Evolutionary conservation across 2,888 invertebrate genomes (phyloP).

Genomic region (Cephus pulcher): DNA sequence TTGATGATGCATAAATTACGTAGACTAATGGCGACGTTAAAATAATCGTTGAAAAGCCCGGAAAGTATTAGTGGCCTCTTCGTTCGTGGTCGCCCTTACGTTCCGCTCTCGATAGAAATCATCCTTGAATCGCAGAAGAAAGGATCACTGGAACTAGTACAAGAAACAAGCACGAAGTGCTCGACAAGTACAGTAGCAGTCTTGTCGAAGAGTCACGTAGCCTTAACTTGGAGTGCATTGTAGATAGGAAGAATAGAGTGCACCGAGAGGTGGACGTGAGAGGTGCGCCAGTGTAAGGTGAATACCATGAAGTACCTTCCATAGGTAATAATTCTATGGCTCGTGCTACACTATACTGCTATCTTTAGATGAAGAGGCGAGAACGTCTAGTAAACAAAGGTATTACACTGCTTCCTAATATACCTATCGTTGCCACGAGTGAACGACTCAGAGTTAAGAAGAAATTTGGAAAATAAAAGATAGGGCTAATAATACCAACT

Average conservation of each 20-base stretch:
- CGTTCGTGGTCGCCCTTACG: not conserved
- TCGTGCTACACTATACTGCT: not conserved
- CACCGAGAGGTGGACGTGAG: not conserved
- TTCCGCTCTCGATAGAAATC: not conserved
- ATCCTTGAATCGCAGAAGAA: not conserved
- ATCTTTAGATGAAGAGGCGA: not conserved
- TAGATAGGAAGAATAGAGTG: not conserved
- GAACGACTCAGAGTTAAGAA: not conserved
- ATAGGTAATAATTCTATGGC: not conserved
- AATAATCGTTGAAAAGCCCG: conserved; percentile 45
- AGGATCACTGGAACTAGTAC: not conserved
- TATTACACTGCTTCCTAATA: not conserved
- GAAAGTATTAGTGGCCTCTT: conserved; percentile 47
- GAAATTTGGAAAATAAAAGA: too few species aligned
- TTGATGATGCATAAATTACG: conserved; percentile 65
- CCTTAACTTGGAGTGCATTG: not conserved
- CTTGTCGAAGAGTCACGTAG: not conserved
- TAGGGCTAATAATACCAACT: too few species aligned
- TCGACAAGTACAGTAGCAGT: not conserved
- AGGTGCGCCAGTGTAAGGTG: not conserved
- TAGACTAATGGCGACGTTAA: conserved; percentile 57
- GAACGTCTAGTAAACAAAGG: not conserved
- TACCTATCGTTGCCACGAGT: not conserved
- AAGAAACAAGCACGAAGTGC: not conserved
- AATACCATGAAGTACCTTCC: not conserved